These are phyloP conservation scores for Babyrousa celebensis DNA, from an alignment of 2,797 vertebrate genomes.

Conservation along the genomic window DNA sequence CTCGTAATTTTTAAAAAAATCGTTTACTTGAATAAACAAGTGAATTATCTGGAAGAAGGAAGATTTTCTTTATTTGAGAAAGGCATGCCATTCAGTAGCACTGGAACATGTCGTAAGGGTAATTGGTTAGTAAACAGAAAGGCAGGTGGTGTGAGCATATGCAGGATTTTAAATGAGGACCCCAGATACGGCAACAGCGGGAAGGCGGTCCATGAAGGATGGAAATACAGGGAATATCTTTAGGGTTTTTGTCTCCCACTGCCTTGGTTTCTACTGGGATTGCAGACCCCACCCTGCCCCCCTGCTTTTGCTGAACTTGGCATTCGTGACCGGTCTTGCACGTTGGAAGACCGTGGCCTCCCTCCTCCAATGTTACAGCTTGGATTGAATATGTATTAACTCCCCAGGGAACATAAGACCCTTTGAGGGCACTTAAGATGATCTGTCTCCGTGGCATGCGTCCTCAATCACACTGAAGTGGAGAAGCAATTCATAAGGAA, in stretches of 20 bases:
- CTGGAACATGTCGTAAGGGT: background rate
- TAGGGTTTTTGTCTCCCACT: background rate
- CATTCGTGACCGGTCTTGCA: background rate
- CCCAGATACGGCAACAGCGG: accelerated
- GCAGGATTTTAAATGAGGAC: background rate
- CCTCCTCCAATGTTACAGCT: background rate
- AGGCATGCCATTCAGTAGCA: background rate
- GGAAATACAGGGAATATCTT: background rate
- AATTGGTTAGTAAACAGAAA: background rate
- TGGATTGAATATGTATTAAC: conserved; percentile 66
- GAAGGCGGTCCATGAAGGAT: background rate
- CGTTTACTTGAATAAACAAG: background rate
- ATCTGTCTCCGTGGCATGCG: background rate
- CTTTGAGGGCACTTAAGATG: conserved; percentile 60
- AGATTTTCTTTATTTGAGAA: background rate
- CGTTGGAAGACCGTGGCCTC: background rate
- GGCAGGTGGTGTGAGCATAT: background rate
- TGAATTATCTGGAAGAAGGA: background rate
- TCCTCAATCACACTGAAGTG: conserved; percentile 39
- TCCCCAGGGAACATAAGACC: background rate
- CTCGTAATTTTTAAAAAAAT: background rate
- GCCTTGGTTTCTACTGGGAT: background rate
- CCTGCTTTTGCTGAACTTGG: background rate
- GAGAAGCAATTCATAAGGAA: conserved; percentile 39
- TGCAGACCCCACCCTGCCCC: background rate